Evolutionary conservation across 2,113 vertebrate genomes (phyloP).

Genomic region (Passer domesticus): DNA sequence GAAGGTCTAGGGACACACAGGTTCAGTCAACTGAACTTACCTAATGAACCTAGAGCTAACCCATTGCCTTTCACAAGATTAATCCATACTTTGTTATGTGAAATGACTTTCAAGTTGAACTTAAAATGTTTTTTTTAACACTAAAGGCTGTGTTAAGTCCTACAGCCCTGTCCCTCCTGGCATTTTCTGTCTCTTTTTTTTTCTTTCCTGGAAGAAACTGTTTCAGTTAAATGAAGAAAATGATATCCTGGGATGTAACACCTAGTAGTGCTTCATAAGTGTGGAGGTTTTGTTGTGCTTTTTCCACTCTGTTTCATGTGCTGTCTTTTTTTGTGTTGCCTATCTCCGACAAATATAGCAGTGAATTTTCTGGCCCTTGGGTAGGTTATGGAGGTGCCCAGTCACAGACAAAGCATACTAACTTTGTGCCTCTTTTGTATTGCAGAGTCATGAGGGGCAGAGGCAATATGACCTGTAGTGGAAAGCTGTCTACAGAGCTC

Average conservation of each 20-base stretch:
- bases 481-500: neutral
- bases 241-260: neutral
- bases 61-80: neutral
- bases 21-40: neutral
- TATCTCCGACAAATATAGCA: neutral
- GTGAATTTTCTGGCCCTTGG: neutral
- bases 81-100: neutral
- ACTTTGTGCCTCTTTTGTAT: neutral
- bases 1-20: neutral
- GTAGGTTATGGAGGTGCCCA: neutral
- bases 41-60: neutral
- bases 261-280: accelerated
- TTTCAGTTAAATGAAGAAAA: neutral
- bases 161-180: neutral
- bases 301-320: neutral
- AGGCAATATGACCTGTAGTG: neutral
- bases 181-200: neutral
- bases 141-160: neutral
- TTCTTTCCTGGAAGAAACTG: neutral
- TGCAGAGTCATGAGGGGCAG: neutral
- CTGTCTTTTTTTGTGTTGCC: neutral
- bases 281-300: neutral
- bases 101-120: neutral
- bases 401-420: neutral
- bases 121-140: neutral